Percentiles rank a stretch among this genome's conserved stretches.
Evolutionary conservation across 1,140 invertebrate genomes (phyloP).

Genomic region (Cryptotermes secundus): DNA sequence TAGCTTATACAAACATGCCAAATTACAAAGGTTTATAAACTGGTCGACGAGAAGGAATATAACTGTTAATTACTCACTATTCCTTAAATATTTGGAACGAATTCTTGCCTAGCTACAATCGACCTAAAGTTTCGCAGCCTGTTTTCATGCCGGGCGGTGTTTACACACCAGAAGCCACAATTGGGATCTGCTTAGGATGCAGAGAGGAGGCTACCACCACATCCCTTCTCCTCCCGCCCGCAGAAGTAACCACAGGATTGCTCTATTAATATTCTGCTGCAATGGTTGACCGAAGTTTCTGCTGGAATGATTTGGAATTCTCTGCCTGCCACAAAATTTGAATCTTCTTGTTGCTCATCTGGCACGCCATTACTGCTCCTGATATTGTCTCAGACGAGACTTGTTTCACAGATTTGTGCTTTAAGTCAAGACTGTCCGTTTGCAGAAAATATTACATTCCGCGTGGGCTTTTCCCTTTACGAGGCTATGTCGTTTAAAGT

Average conservation of each 20-base stretch:
- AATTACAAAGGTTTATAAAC: too few species aligned
- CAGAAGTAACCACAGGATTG: neutral
- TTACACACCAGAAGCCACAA: neutral
- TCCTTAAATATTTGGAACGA: too few species aligned
- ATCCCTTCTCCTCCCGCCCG: neutral
- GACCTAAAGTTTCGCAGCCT: neutral
- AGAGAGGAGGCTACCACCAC: too few species aligned
- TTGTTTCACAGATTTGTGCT: neutral
- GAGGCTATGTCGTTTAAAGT: too few species aligned
- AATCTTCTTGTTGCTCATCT: neutral
- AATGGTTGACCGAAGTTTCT: neutral
- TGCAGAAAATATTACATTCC: neutral
- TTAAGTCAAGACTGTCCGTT: neutral
- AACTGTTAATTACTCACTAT: too few species aligned
- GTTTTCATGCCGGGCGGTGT: neutral
- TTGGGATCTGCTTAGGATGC: neutral
- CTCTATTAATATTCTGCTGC: neutral
- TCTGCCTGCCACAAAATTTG: neutral
- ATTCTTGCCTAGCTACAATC: too few species aligned
- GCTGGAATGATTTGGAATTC: neutral
- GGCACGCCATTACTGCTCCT: neutral
- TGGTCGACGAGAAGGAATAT: too few species aligned
- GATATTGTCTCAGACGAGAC: too few species aligned
- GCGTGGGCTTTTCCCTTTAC: neutral
- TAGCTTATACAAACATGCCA: too few species aligned